These are phyloP conservation scores for Calliopum simillimum DNA, from an alignment of 2,888 invertebrate genomes.

Conservation along the genomic window DNA sequence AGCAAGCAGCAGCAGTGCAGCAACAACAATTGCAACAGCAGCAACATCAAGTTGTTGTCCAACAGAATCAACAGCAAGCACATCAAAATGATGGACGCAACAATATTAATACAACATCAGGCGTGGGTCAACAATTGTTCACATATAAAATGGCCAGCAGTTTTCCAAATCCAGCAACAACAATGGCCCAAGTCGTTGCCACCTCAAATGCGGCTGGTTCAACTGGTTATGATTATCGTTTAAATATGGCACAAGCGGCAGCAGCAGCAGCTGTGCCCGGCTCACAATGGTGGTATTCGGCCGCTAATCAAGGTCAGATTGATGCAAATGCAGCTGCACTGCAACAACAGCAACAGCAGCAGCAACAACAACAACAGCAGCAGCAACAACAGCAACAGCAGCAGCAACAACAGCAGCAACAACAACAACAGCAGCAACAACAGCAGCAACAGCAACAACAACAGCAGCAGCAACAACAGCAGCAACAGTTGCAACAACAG, in stretches of 20 bases:
- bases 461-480: slow-evolving; percentile 57
- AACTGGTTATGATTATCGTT: slow-evolving; percentile 80
- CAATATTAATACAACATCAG: slow-evolving; percentile 68
- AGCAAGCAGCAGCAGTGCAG: slow-evolving; percentile 67
- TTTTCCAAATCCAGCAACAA: slow-evolving; percentile 79
- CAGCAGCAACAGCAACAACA: slow-evolving; percentile 67
- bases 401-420: slow-evolving; percentile 68
- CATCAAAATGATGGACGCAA: slow-evolving; percentile 69
- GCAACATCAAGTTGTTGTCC: slow-evolving; percentile 68
- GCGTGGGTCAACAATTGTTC: slow-evolving; percentile 79
- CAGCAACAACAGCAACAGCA: slow-evolving; percentile 65
- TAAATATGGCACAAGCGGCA: slow-evolving; percentile 72
- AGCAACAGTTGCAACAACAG: slow-evolving; percentile 69
- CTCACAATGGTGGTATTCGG: slow-evolving; percentile 83
- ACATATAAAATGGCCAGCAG: slow-evolving; percentile 89
- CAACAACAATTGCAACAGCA: slow-evolving; percentile 68
- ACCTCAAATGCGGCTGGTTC: slow-evolving; percentile 72
- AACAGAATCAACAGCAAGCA: slow-evolving; percentile 68
- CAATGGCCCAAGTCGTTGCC: slow-evolving; percentile 74
- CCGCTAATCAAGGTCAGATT: slow-evolving; percentile 70
- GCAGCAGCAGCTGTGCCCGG: slow-evolving; percentile 70
- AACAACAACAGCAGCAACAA: slow-evolving; percentile 70
- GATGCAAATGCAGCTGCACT: slow-evolving; percentile 74
- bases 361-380: slow-evolving; percentile 69
- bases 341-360: slow-evolving; percentile 68